Evolutionary conservation across 2,888 invertebrate genomes (phyloP), one percentile per base, ranked within the genome.

Genomic region (Hylaea fasciaria): DNA sequence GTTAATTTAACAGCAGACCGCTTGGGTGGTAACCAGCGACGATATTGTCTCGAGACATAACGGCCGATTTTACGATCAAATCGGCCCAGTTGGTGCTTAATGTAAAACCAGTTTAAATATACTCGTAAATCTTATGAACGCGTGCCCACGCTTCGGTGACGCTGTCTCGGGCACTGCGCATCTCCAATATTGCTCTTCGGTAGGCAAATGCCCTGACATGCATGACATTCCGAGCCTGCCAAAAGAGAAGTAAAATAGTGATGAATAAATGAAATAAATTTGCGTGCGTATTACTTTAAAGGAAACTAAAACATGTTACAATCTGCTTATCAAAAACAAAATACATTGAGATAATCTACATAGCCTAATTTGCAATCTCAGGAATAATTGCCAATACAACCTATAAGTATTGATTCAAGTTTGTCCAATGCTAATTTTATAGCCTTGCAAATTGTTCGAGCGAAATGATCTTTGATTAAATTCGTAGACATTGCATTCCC

Each of bases 71-170:
- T 89, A 90, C 88, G 88, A 89, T 89, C 88, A 88, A 87, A 90
- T 90, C 86, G 80, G 78, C 79, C 81, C 83, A 83, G 86, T 86
- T 87, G 84, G 83, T 86, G 81, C 83, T 87, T 89, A 89, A 89
- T 87, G 87, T 85, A 81, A 84, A 89, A 89, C 88, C 89, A 86
- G 89, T 89, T 90, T 89, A 87, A 90, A 89, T 88, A 87, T 85
- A 89, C 87, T 87, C 89, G 88, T 90, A 90, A 89, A 89, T 90
- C 87, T 87, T 76, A 71, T 66, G 74, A 79, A 80, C 87, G 84
- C 88, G 88, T 88, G 88, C 87, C 87, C 85, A 84, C 64, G 64
- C 64, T 63, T 66, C 60, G 43, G 62, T 75, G 72, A 80, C 76
- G 73, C 76, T 81, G 80, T 83, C 81, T 80, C 78, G 74, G 80